Base-by-base conservation (phyloP, 2,797 vertebrate genomes). In the Capromys pilorides region DNA sequence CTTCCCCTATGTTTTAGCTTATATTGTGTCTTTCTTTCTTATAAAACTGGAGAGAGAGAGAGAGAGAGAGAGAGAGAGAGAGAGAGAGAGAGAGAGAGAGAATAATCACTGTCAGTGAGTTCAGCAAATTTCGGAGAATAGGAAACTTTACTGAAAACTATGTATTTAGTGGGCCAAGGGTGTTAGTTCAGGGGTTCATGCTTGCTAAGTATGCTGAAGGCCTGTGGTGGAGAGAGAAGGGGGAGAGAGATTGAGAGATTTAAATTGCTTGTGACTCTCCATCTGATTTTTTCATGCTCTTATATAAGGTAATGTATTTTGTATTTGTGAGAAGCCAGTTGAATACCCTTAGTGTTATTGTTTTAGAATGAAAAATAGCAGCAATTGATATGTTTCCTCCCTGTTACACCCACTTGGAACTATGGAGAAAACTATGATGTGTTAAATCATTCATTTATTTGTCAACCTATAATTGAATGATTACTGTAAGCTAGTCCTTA, bases 301-400 rank as follows among this genome's bases (percentile, higher is more conserved):
- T 61, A 14, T 33, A 18, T 71, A 71, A 80, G 67, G 12, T 71
- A 18, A 8, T n/a, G n/a, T 75, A 49, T 59, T 75, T 95, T 33
- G 21, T 84, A 57, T 51, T 88, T 93, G 18, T 26, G 39, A 88
- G 79, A 94, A 78, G 19, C 22, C 61, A 33, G 7, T 83, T 94
- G 87, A 78, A 24, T 31, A 91, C 21, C 12, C 54, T 92, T 94
- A 39, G 5, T 85, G 14, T 69, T 90, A 11, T 51, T 13, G 6
- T 95, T 83, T 92, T 93, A 67, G 59, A 84, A 86, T 96, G 84
- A 84, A 95, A 95, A 95, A 73, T 31, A 71, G 78, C 28, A 87
- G 78, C 51, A 81, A 41, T 77, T 82, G 62, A 49, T 49, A 24
- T 93, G 6, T 78, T 94, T 94, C 92, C 62, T 86, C 1, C 93